Percentiles rank a stretch among this genome's conserved stretches.
Evolutionary conservation across 2,113 vertebrate species (phyloP).

Genomic region (Oenanthe melanoleuca): DNA sequence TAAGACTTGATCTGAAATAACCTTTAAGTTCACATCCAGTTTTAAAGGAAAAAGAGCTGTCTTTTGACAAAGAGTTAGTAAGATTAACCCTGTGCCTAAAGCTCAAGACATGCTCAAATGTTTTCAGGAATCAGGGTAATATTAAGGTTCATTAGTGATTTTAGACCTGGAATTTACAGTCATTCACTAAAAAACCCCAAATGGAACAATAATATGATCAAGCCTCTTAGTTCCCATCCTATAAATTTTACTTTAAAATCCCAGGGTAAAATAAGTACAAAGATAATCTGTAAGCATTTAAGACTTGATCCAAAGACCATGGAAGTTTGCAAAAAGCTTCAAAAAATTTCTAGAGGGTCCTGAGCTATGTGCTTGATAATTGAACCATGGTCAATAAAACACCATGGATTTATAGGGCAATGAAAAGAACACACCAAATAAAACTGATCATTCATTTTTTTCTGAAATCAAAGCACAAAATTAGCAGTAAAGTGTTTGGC

Average conservation of each 20-base stretch:
- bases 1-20: neutral
- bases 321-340: neutral
- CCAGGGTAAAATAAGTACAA: neutral
- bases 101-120: neutral
- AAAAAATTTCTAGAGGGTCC: neutral
- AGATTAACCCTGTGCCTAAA: neutral
- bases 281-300: neutral
- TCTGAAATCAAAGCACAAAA: conserved; percentile 9
- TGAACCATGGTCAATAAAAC: neutral
- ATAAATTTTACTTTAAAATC: neutral
- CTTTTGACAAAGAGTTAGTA: neutral
- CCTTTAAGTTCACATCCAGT: neutral
- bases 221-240: neutral
- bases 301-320: neutral
- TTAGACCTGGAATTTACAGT: neutral
- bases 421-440: neutral
- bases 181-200: neutral
- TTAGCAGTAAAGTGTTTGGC: neutral
- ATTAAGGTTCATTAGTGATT: neutral
- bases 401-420: neutral
- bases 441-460: neutral
- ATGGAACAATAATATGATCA: neutral
- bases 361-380: neutral
- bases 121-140: neutral
- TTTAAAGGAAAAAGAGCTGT: neutral